Percentiles rank a stretch among this genome's conserved stretches.
phyloP scores from a whole-genome alignment of 2,797 vertebrate species.

The Amblyraja radiata region DNA sequence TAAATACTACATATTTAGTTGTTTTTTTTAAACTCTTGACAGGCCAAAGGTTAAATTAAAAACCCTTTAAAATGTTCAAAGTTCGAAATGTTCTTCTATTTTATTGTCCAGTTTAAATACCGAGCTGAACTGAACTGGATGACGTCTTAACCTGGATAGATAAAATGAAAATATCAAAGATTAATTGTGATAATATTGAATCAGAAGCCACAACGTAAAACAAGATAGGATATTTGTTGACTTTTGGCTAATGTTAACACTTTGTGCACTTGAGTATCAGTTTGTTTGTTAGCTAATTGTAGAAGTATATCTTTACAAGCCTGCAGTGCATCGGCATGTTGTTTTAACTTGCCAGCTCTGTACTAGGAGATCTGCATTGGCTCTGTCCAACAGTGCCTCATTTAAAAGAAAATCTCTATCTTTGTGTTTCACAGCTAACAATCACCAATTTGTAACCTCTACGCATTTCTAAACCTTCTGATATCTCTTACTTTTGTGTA shows the following conservation, averaged over 20 bases:
- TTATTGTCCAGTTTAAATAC: slow-evolving; percentile 9
- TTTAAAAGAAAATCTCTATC: too few species aligned
- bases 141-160: too few species aligned
- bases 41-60: not conserved
- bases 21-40: not conserved
- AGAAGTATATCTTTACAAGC: not conserved
- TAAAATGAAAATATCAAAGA: not conserved
- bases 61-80: not conserved
- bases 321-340: not conserved
- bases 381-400: not conserved
- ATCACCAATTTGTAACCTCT: too few species aligned
- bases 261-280: not conserved
- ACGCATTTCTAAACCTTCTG: too few species aligned
- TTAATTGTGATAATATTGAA: not conserved
- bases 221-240: not conserved
- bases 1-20: not conserved
- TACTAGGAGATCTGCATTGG: not conserved
- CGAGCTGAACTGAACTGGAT: slow-evolving; percentile 2
- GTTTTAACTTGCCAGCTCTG: not conserved
- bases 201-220: not conserved
- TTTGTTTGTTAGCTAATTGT: not conserved
- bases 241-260: not conserved
- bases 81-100: slow-evolving; percentile 28
- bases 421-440: too few species aligned
- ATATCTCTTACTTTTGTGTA: too few species aligned